These are phyloP conservation scores for Lithosia quadra DNA, from an alignment of 2,888 invertebrate genomes.

Conservation along the genomic window DNA sequence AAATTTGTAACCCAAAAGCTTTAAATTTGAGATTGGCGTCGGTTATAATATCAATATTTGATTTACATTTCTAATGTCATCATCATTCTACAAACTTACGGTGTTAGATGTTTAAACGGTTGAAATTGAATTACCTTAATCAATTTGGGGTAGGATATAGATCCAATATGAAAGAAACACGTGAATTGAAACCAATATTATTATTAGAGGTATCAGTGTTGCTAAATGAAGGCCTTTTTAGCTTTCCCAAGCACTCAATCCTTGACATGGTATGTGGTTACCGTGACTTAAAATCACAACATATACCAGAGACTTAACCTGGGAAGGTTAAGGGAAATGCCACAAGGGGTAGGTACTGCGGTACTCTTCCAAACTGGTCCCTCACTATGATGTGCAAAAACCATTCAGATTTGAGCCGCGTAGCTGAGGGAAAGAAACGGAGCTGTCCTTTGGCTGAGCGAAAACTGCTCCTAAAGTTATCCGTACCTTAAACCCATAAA, in stretches of 20 bases:
- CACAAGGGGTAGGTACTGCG: too few relatives aligned
- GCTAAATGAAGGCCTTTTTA: background rate
- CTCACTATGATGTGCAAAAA: too few relatives aligned
- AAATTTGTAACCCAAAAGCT: background rate
- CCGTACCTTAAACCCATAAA: too few relatives aligned
- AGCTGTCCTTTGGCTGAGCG: too few relatives aligned
- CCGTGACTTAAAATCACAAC: background rate
- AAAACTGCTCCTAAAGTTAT: too few relatives aligned
- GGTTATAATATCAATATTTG: background rate
- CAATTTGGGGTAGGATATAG: background rate
- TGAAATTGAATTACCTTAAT: background rate
- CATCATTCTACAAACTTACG: background rate
- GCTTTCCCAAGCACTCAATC: background rate
- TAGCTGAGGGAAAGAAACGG: too few relatives aligned
- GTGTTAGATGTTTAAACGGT: background rate
- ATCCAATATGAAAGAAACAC: background rate
- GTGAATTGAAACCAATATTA: background rate
- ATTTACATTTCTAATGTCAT: background rate
- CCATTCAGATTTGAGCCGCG: too few relatives aligned
- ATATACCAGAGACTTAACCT: background rate
- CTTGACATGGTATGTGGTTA: background rate
- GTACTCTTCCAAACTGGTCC: too few relatives aligned
- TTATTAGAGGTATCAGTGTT: background rate
- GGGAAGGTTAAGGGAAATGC: too few relatives aligned
- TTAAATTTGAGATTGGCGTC: background rate